Conservation (phyloP, 2,113 vertebrate species). For the Alouatta palliata region DNA sequence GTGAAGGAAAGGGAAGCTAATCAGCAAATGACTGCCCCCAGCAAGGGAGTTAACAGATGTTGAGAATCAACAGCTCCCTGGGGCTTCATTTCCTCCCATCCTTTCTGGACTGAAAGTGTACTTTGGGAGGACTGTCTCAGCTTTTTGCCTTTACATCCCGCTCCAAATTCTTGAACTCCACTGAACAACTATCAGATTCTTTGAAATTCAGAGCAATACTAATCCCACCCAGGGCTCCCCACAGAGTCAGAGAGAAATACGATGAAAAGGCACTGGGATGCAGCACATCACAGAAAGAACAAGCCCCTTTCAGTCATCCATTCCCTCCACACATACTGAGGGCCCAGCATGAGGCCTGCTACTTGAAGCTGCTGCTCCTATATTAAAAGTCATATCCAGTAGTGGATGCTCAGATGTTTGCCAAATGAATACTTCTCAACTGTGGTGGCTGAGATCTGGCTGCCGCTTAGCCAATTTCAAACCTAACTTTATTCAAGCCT, state of each 20-base stretch:
- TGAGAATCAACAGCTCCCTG: neutral
- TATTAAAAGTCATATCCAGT: rapidly evolving
- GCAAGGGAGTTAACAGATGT: neutral
- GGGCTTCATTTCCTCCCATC: neutral
- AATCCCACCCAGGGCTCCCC: neutral
- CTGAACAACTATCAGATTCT: neutral
- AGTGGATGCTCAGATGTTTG: neutral
- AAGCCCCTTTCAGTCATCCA: neutral
- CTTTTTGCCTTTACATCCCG: neutral
- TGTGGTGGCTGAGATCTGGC: neutral
- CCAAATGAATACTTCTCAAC: neutral
- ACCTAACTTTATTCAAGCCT: neutral
- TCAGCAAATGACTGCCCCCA: neutral
- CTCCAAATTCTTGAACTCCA: neutral
- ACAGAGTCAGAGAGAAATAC: neutral
- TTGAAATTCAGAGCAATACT: neutral
- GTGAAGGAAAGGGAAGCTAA: neutral
- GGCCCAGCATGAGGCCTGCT: neutral
- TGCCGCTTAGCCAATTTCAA: neutral
- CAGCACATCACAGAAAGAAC: neutral
- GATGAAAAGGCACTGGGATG: neutral
- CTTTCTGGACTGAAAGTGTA: neutral
- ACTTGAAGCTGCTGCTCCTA: neutral
- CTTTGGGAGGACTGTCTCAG: neutral
- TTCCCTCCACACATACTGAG: rapidly evolving